These are phyloP conservation scores for Metridium senile DNA, from an alignment of 92 coral and sea anemone genomes.

Conservation along the genomic window DNA sequence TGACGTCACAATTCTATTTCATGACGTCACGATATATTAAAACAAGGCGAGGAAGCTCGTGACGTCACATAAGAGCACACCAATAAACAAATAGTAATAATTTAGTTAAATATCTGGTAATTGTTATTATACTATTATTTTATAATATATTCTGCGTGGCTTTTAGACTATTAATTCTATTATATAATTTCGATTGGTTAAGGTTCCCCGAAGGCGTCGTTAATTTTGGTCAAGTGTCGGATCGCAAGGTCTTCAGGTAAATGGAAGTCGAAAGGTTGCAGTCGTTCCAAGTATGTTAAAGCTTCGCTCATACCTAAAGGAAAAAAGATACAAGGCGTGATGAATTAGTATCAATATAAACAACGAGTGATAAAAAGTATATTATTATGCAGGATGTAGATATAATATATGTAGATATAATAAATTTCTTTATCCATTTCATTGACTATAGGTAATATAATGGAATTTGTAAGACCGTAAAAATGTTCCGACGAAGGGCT, in stretches of 20 bases:
- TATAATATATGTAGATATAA: too few relatives aligned
- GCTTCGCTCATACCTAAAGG: conserved; percentile 86
- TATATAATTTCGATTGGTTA: neutral
- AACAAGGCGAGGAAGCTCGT: neutral
- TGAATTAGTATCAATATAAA: too few relatives aligned
- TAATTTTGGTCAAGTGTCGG: conserved; percentile 92
- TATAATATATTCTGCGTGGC: neutral
- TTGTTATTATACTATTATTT: neutral
- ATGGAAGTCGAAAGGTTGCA: conserved; percentile 78
- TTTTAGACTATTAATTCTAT: neutral
- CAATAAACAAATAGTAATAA: neutral
- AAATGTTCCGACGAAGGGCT: too few relatives aligned
- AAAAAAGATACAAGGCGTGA: neutral
- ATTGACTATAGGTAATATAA: too few relatives aligned
- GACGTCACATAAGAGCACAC: neutral
- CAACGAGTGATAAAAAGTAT: too few relatives aligned
- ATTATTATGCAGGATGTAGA: too few relatives aligned
- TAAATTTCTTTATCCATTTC: too few relatives aligned
- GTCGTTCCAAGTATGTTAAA: conserved; percentile 69
- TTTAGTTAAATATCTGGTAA: neutral
- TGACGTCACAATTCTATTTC: neutral
- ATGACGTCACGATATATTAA: neutral
- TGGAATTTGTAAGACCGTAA: too few relatives aligned
- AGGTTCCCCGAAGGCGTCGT: conserved; percentile 93
- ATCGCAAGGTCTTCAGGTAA: conserved; percentile 97